phyloP scores from a whole-genome alignment of 2,888 invertebrate genomes.

The Dasysyrphus tricinctus region DNA sequence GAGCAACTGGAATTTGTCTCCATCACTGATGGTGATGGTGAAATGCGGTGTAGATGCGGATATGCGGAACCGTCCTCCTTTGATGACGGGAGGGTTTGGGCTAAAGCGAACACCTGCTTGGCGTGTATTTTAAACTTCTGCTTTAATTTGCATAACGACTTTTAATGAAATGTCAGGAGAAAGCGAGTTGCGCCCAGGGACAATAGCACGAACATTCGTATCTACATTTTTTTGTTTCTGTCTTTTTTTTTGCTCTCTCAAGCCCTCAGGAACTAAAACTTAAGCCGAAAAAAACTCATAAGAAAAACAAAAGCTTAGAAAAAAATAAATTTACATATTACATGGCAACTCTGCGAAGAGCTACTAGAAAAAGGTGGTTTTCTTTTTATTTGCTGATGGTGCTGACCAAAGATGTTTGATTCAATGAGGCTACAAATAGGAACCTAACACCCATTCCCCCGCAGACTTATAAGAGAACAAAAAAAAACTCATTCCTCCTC shows the following conservation, averaged over 20 bases:
- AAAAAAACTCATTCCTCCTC: neutral
- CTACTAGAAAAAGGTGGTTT: slow-evolving; percentile 48
- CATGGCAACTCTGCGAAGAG: slow-evolving; percentile 3
- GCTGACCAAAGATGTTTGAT: slow-evolving; percentile 57
- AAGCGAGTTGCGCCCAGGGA: slow-evolving; percentile 24
- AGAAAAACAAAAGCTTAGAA: neutral
- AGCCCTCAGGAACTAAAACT: slow-evolving; percentile 1
- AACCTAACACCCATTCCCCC: neutral
- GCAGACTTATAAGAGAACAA: neutral
- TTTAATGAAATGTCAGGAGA: slow-evolving; percentile 66
- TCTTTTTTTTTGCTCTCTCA: neutral
- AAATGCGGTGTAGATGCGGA: slow-evolving; percentile 35
- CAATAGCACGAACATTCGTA: slow-evolving; percentile 3
- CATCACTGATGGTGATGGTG: slow-evolving; percentile 36
- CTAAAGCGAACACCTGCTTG: slow-evolving; percentile 38
- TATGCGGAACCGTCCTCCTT: slow-evolving; percentile 18
- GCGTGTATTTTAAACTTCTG: slow-evolving; percentile 55
- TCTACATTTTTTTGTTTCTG: slow-evolving; percentile 5
- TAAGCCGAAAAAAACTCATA: neutral
- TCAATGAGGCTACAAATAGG: slow-evolving; percentile 67
- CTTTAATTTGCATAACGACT: slow-evolving; percentile 71
- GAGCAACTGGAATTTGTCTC: slow-evolving; percentile 51
- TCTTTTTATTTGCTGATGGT: slow-evolving; percentile 36
- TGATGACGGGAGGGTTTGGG: slow-evolving; percentile 1
- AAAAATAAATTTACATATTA: slow-evolving; percentile 59